These are phyloP conservation scores for Artibeus jamaicensis DNA, from an alignment of 2,797 vertebrate genomes.

Conservation along the genomic window DNA sequence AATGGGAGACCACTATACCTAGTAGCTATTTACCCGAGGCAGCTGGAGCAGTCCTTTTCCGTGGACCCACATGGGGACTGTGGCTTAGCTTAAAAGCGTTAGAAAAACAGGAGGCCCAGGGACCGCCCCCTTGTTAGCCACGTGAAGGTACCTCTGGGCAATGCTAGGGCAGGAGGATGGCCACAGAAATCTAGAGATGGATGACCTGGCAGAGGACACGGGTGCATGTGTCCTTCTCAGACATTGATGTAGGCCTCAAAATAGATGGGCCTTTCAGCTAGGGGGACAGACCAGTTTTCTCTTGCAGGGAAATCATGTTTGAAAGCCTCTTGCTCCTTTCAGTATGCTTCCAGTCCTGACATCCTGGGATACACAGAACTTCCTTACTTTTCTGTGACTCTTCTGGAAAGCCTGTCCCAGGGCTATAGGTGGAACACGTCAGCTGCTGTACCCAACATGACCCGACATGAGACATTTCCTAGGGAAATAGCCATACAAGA, in stretches of 20 bases:
- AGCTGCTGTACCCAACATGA: background rate
- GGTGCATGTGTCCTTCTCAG: background rate
- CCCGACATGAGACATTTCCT: background rate
- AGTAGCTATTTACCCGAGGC: background rate
- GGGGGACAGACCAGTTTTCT: background rate
- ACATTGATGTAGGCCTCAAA: accelerated
- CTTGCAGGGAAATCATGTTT: background rate
- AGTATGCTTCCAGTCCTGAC: background rate
- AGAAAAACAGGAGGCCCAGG: background rate
- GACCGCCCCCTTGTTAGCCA: background rate
- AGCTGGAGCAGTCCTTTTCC: background rate
- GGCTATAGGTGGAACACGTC: background rate
- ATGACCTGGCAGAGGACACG: too few species aligned
- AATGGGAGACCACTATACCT: accelerated
- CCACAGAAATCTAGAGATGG: accelerated
- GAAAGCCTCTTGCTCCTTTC: background rate
- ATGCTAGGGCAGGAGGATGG: background rate
- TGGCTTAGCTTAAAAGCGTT: background rate
- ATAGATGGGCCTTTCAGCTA: background rate
- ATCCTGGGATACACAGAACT: background rate
- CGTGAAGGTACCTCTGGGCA: accelerated
- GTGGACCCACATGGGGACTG: background rate
- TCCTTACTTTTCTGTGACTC: background rate
- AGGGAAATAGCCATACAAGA: background rate
- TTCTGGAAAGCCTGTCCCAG: background rate